Percentiles rank a stretch among this genome's conserved stretches.
Evolutionary conservation across 2,888 invertebrate genomes (phyloP).

Genomic region (Cephus spinipes): DNA sequence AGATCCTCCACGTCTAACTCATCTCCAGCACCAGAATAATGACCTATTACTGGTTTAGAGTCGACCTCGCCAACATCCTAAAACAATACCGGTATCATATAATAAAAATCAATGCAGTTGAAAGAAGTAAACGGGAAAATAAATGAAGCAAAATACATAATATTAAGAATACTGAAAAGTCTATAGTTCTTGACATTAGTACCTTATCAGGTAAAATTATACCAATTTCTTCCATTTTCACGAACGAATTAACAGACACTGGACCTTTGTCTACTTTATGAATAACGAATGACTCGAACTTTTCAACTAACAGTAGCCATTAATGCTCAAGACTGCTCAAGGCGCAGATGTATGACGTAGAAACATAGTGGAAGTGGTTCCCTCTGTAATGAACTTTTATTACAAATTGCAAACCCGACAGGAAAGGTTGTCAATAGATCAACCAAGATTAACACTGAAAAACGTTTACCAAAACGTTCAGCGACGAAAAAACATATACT

Average conservation of each 20-base stretch:
- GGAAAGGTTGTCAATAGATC: not conserved
- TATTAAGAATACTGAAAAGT: not conserved
- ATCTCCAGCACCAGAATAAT: slow-evolving; percentile 79
- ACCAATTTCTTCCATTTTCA: slow-evolving; percentile 84
- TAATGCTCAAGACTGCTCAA: not conserved
- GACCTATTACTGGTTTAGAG: slow-evolving; percentile 74
- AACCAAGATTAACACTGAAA: not conserved
- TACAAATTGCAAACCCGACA: not conserved
- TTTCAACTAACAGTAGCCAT: slow-evolving; percentile 32
- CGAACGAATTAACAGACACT: not conserved
- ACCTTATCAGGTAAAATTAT: slow-evolving; percentile 85
- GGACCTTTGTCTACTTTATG: not conserved
- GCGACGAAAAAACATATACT: not conserved
- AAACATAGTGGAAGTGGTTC: not conserved
- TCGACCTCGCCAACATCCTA: slow-evolving; percentile 77
- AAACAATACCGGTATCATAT: slow-evolving; percentile 6
- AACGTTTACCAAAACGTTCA: not conserved
- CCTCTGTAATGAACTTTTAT: not conserved
- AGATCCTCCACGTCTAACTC: slow-evolving; percentile 92
- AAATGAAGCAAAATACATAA: not conserved
- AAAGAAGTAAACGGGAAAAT: not conserved
- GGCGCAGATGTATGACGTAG: not conserved
- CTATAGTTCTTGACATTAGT: slow-evolving; percentile 28
- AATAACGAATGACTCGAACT: slow-evolving; percentile 54
- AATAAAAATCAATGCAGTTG: not conserved